Evolutionary conservation across 2,113 vertebrate genomes (phyloP).

Genomic region (Isurus oxyrinchus): DNA sequence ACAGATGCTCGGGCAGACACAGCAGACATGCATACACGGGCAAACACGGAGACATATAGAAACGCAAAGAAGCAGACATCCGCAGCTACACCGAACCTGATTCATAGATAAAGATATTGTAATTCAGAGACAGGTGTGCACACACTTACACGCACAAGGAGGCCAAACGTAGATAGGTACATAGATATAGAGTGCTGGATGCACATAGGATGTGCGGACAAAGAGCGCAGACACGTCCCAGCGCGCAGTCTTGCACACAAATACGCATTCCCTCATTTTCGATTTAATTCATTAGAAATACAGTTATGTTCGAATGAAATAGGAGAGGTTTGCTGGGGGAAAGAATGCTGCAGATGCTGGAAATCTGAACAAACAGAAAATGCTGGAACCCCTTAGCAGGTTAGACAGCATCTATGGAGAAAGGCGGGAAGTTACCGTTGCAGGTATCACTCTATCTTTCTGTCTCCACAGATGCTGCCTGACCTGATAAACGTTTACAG

Average conservation of each 20-base stretch:
- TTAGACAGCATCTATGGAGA: not conserved
- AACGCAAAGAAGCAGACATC: not conserved
- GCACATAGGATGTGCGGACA: not conserved
- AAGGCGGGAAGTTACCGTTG: not conserved
- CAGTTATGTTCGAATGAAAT: not conserved
- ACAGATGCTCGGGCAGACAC: not conserved
- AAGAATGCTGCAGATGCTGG: not conserved
- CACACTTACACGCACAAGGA: not conserved
- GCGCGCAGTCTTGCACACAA: not conserved
- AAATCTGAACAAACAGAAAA: not conserved
- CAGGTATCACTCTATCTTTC: too few relatives aligned
- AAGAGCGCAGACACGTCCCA: not conserved
- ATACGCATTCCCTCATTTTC: not conserved
- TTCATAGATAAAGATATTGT: not conserved
- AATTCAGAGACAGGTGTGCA: not conserved
- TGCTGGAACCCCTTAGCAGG: not conserved
- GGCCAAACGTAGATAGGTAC: not conserved
- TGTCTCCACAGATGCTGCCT: not conserved
- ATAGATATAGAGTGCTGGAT: not conserved
- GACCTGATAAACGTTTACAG: not conserved
- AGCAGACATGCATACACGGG: not conserved
- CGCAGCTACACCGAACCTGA: not conserved
- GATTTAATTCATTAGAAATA: not conserved
- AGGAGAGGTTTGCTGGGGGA: not conserved
- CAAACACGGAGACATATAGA: not conserved